These are phyloP conservation scores for Anodontia alba DNA, from an alignment of 2,888 invertebrate species.

Conservation along the genomic window DNA sequence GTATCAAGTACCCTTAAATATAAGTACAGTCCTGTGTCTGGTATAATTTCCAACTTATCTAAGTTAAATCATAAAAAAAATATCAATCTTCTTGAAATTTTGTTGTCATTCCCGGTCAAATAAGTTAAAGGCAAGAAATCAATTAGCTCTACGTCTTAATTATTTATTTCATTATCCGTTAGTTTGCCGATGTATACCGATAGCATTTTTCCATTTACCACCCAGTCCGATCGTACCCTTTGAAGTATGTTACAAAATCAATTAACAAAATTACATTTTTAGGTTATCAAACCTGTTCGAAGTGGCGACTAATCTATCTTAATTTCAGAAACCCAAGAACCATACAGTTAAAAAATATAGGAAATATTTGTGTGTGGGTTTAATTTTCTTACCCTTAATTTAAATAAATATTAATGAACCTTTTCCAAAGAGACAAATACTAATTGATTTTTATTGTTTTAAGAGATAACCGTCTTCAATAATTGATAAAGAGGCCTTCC, in stretches of 20 bases:
- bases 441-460: constrained; percentile 16
- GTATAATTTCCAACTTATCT: neutral
- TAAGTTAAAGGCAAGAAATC: neutral
- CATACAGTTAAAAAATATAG: neutral
- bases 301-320: constrained; percentile 6
- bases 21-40: no score
- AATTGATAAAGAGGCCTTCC: constrained; percentile 7
- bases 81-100: constrained; percentile 10
- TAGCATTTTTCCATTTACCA: neutral
- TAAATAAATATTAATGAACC: constrained; percentile 16
- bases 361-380: neutral
- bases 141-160: neutral
- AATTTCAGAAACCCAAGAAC: neutral
- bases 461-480: constrained; percentile 13
- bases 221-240: constrained; percentile 6
- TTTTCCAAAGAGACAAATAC: constrained; percentile 7
- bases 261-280: neutral
- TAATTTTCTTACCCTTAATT: neutral
- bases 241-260: constrained; percentile 11
- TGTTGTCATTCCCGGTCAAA: constrained; percentile 9
- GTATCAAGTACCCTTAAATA: no score
- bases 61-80: neutral
- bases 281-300: neutral
- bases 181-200: neutral
- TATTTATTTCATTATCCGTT: constrained; percentile 3